phyloP scores from a whole-genome alignment of 1,140 invertebrate species.

The Stegodyphus mimosarum region DNA sequence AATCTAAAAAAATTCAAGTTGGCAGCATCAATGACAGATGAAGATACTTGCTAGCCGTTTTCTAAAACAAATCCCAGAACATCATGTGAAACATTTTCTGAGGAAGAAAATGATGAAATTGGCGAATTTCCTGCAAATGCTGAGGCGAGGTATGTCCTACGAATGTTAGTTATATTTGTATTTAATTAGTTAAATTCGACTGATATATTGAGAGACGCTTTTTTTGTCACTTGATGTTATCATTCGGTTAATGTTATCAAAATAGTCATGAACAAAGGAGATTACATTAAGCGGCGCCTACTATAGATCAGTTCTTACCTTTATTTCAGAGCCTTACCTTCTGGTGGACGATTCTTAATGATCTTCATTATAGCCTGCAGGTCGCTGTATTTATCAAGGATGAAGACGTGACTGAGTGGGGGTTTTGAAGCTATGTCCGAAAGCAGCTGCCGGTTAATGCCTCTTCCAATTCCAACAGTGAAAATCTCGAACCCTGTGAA shows the following conservation, averaged over 20 bases:
- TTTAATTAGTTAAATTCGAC: not conserved
- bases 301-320: too few relatives aligned
- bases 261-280: too few relatives aligned
- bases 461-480: conserved; percentile 44
- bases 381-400: conserved; percentile 37
- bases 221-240: too few relatives aligned
- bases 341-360: conserved; percentile 5
- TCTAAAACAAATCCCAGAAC: too few relatives aligned
- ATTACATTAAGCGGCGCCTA: too few relatives aligned
- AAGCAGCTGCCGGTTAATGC: conserved; percentile 35
- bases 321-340: not conserved
- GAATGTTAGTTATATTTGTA: not conserved
- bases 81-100: too few relatives aligned
- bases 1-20: too few relatives aligned
- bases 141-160: not conserved
- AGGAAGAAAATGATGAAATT: too few relatives aligned
- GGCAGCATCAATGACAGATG: too few relatives aligned
- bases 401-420: conserved; percentile 16
- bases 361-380: conserved; percentile 12
- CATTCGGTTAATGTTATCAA: too few relatives aligned
- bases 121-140: too few relatives aligned
- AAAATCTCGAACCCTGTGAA: conserved; percentile 49
- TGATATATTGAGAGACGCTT: not conserved
- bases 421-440: conserved; percentile 23
- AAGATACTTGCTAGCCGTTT: too few relatives aligned